Base-by-base conservation (phyloP, 2,113 vertebrate species). In the Psittacus erithacus region DNA sequence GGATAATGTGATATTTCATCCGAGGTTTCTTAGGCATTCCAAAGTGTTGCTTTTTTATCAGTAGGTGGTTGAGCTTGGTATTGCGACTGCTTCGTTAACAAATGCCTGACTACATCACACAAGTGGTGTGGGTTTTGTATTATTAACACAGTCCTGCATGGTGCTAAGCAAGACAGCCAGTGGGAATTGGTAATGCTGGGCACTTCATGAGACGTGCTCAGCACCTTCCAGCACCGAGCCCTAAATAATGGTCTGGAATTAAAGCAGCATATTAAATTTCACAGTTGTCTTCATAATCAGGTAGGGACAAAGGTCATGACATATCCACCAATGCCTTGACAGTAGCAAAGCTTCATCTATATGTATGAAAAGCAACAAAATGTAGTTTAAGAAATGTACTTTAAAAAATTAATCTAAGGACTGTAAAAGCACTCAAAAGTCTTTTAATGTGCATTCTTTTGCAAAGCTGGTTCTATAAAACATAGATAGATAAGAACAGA, bases 261-360 rank as follows among this genome's bases (percentile, higher is more conserved):
- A 89, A 95, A 93, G 71, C 83, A 86, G 50, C 18, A 17, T 89
- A 82, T 90, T 80, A 94, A 94, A 76, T 55, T 90, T 96, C 94
- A 89, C 68, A 78, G 53, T 89, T 5, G 2, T 96, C 65, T 96
- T 93, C 59, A 91, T 57, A 92, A 85, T 92, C 76, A 93, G 44
- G 29, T 46, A 52, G n/a, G 59, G 52, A 43, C 43, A 95, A 70
- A 82, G 91, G 64, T 88, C n/a, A 13, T 39, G 79, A 35, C 43
- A 67, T 67, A 78, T 74, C 47, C 29, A 69, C n/a, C 50, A 82
- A 41, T 43, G 63, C 38, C 62, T 78, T 9, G 8, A 86, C 44
- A 76, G 35, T 27, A 44, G 65, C 41, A 85, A 92, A 95, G 17
- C 33, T 92, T 92, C 60, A 68, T 50, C 63, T 94, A 13, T 82